Evolutionary conservation across 2,797 vertebrate genomes (phyloP).

Genomic region (Epinephelus coioides): DNA sequence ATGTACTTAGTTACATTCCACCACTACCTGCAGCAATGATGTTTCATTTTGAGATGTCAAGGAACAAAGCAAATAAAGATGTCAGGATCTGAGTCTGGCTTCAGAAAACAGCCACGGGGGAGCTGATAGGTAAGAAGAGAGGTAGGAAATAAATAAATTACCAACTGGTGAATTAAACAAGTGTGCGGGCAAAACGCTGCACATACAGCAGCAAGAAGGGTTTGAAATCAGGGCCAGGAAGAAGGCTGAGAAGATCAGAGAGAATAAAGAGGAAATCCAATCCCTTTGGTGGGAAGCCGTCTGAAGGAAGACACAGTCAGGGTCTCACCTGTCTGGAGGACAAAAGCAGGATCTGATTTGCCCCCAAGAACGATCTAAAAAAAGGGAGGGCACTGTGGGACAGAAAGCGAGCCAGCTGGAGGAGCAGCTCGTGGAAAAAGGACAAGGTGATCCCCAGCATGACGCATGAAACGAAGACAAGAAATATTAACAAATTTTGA

Average conservation of each 20-base stretch:
- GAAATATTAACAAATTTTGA: conserved; percentile 6
- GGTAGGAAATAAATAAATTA: neutral
- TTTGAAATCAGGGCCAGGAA: neutral
- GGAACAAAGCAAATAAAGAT: neutral
- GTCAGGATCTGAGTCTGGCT: neutral
- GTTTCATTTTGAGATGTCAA: conserved; percentile 16
- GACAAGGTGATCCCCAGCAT: conserved; percentile 13
- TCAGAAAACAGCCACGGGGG: neutral
- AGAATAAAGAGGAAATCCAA: conserved; percentile 1
- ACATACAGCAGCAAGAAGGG: neutral
- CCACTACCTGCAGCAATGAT: neutral
- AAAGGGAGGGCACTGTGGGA: conserved; percentile 15
- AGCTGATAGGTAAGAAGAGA: neutral
- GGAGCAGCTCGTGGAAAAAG: conserved; percentile 14
- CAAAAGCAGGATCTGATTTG: conserved; percentile 28
- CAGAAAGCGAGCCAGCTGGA: conserved; percentile 7
- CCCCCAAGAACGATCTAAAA: conserved; percentile 27
- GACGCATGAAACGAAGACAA: conserved; percentile 9
- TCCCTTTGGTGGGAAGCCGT: neutral
- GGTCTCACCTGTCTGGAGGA: conserved; percentile 30
- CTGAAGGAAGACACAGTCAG: conserved; percentile 14
- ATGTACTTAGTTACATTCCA: neutral
- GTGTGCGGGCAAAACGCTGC: neutral
- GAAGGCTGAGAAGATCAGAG: conserved; percentile 15
- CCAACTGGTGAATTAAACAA: neutral